phyloP scores from a whole-genome alignment of 2,113 vertebrate genomes.

The Cichladusa arquata region DNA sequence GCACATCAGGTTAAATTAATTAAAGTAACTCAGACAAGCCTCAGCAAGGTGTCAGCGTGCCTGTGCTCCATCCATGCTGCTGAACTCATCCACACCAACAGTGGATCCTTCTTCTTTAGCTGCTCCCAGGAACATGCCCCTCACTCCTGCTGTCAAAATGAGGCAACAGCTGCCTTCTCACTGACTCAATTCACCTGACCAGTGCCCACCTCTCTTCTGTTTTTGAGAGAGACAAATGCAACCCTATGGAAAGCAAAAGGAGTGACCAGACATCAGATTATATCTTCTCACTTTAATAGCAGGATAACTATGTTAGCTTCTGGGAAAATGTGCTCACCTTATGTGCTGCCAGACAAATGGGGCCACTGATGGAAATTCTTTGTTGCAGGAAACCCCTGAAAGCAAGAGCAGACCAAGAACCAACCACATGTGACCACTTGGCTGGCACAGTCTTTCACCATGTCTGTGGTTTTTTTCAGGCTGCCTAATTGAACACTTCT shows the following conservation, averaged over 20 bases:
- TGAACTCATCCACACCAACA: not conserved
- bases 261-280: not conserved
- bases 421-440: not conserved
- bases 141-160: not conserved
- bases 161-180: not conserved
- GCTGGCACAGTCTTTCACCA: not conserved
- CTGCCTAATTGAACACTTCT: not conserved
- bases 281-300: not conserved
- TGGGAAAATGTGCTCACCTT: not conserved
- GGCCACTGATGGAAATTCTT: not conserved
- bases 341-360: accelerated
- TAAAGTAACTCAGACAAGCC: not conserved
- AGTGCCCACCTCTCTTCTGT: not conserved
- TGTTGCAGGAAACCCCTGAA: not conserved
- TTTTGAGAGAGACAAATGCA: not conserved
- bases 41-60: not conserved
- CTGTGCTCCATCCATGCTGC: not conserved
- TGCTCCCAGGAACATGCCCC: not conserved
- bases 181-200: not conserved
- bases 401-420: not conserved
- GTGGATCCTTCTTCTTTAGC: not conserved
- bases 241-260: constrained; percentile 1
- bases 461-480: not conserved
- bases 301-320: not conserved
- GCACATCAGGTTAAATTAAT: not conserved